phyloP scores from a whole-genome alignment of 2,888 invertebrate species.

The Drymonia ruficornis region DNA sequence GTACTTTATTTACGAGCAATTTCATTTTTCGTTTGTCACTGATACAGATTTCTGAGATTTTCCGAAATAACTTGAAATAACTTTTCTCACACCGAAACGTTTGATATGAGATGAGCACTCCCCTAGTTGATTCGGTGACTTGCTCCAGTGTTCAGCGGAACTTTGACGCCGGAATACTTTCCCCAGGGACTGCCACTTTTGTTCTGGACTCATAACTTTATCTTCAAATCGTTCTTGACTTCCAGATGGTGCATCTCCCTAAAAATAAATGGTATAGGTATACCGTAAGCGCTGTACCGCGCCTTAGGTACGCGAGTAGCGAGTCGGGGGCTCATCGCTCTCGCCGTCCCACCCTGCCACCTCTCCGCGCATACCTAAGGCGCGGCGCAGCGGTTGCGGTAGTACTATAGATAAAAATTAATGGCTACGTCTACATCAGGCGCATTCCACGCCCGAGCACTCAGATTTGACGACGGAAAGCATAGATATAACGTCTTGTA shows the following conservation, averaged over 20 bases:
- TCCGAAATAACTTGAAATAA: conserved; percentile 74
- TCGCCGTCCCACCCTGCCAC: too few species aligned
- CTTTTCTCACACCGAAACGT: conserved; percentile 71
- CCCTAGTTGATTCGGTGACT: conserved; percentile 58
- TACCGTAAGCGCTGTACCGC: too few species aligned
- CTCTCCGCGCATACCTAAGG: too few species aligned
- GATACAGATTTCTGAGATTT: conserved; percentile 61
- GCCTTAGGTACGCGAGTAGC: too few species aligned
- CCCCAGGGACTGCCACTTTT: conserved; percentile 80
- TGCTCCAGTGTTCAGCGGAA: conserved; percentile 68
- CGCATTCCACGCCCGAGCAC: too few species aligned
- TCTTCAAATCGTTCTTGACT: conserved; percentile 69
- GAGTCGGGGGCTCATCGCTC: too few species aligned
- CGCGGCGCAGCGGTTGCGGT: too few species aligned
- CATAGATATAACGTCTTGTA: too few species aligned
- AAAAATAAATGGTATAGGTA: too few species aligned
- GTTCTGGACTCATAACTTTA: conserved; percentile 69
- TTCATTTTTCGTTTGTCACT: conserved; percentile 56
- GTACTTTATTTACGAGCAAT: conserved; percentile 26
- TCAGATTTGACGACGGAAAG: too few species aligned
- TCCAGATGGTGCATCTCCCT: conserved; percentile 72
- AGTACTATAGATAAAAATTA: too few species aligned
- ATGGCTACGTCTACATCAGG: too few species aligned
- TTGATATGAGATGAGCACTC: conserved; percentile 67
- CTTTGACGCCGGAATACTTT: conserved; percentile 79